Evolutionary conservation across 2,888 invertebrate genomes (phyloP).

Genomic region (Troides helena): DNA sequence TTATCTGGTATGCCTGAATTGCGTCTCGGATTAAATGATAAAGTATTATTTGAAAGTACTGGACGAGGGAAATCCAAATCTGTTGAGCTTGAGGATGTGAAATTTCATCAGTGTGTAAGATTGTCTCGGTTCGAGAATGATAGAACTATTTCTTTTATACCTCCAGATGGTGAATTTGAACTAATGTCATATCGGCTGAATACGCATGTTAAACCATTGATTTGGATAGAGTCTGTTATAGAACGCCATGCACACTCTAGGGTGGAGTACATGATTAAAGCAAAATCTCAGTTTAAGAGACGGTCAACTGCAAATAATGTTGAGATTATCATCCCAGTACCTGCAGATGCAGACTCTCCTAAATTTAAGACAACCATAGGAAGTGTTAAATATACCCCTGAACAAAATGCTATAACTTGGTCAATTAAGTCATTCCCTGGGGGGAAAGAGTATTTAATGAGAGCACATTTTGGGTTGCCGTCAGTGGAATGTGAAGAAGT

Average conservation of each 20-base stretch:
- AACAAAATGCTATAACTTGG: slow-evolving; percentile 98
- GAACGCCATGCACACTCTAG: slow-evolving; percentile 98
- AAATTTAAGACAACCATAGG: slow-evolving; percentile 99
- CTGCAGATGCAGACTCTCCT: slow-evolving; percentile 98
- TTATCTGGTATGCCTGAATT: slow-evolving; percentile 99
- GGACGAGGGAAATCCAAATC: slow-evolving; percentile 98
- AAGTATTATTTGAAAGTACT: slow-evolving; percentile 98
- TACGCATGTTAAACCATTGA: slow-evolving; percentile 97
- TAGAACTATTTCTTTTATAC: slow-evolving; percentile 98
- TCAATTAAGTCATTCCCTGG: slow-evolving; percentile 98
- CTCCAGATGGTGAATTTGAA: slow-evolving; percentile 99
- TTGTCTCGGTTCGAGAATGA: slow-evolving; percentile 98
- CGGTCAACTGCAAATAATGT: slow-evolving; percentile 99
- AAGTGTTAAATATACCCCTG: slow-evolving; percentile 98
- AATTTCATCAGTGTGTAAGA: slow-evolving; percentile 99
- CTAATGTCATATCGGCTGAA: slow-evolving; percentile 98
- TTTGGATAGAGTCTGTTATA: slow-evolving; percentile 99
- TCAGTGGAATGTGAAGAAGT: slow-evolving; percentile 96
- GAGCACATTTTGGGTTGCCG: slow-evolving; percentile 98
- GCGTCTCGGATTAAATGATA: slow-evolving; percentile 97
- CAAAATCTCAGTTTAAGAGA: slow-evolving; percentile 98
- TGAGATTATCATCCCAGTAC: slow-evolving; percentile 97
- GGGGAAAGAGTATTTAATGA: slow-evolving; percentile 98
- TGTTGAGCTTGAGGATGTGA: slow-evolving; percentile 98
- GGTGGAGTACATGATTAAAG: slow-evolving; percentile 99